Base-by-base conservation (phyloP, 64 coral and sea anemone genomes). In the Porites australiensis region DNA sequence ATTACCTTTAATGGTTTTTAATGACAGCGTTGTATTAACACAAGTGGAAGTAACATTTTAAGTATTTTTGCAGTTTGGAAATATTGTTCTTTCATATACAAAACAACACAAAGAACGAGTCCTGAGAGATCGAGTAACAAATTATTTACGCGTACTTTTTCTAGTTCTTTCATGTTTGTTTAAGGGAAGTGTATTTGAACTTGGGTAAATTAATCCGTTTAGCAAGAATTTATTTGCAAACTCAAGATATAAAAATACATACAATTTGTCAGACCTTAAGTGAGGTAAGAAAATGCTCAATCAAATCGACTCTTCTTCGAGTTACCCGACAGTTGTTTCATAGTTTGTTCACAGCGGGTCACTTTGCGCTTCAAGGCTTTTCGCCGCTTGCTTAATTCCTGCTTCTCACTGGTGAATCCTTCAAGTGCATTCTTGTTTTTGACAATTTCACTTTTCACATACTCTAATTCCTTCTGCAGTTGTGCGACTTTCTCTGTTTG, bases 401-500 rank as follows among this genome's bases (percentile, higher is more conserved):
- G 62, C 23, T 69, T 61, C 51, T 84, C 81, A 16, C 50, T 84
- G 8, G 20, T 50, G n/a, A 84, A 84, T 3, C 44, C 18, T 3
- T 67, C 60, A 44, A 84, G 18, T 13, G 51, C 50, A 12, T 46
- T 84, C 63, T 84, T 60, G 81, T 84, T 84, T 27, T 84, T 84
- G 16, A 84, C 63, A 65, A 84, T 84, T 18, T 84, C 81, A 13
- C 81, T 47, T 51, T 84, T 84, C 81, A 84, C 6, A n/a, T 23
- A 84, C 64, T 84, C 81, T n/a, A 84, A 3, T 46, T 84, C 81
- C 8, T 84, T 20, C 23, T 84, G 81, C 43, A 84, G 63, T 15
- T 68, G 81, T 51, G 65, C 13, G 16, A 84, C 81, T 64, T 13
- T 84, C 62, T 84, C 81, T 50, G 3, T 84, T 43, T 84, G 81